Percentiles rank a stretch among this genome's conserved stretches.
Evolutionary conservation across 2,888 invertebrate species (phyloP).

Genomic region (Nemurella pictetii): DNA sequence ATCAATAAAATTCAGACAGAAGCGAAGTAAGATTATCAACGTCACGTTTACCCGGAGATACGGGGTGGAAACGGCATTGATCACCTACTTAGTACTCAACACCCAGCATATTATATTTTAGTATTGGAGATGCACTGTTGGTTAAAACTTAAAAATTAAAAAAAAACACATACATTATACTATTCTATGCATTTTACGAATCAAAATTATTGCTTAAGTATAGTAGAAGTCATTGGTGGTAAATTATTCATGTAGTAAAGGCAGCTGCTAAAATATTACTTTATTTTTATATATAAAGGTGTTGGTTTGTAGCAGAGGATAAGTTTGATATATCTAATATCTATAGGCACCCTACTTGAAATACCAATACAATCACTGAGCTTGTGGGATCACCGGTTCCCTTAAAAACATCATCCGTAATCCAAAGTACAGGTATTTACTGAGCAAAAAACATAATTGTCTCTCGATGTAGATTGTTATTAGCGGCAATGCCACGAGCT

Average conservation of each 20-base stretch:
- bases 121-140: neutral
- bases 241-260: neutral
- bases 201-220: neutral
- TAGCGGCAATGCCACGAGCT: neutral
- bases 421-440: neutral
- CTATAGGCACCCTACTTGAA: neutral
- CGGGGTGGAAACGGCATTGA: neutral
- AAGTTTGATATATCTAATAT: neutral
- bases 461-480: slow-evolving; percentile 24
- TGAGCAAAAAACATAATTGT: slow-evolving; percentile 6
- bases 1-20: neutral
- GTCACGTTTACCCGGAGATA: too few relatives aligned
- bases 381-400: neutral
- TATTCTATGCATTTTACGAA: neutral
- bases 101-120: neutral
- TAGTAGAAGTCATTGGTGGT: neutral
- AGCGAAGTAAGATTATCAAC: neutral
- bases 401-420: neutral
- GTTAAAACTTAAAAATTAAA: neutral
- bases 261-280: neutral
- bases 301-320: neutral
- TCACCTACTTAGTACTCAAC: neutral
- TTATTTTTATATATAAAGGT: neutral
- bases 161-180: neutral
- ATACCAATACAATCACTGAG: neutral